These are phyloP conservation scores for Diadromus collaris DNA, from an alignment of 2,888 invertebrate genomes.

Conservation along the genomic window DNA sequence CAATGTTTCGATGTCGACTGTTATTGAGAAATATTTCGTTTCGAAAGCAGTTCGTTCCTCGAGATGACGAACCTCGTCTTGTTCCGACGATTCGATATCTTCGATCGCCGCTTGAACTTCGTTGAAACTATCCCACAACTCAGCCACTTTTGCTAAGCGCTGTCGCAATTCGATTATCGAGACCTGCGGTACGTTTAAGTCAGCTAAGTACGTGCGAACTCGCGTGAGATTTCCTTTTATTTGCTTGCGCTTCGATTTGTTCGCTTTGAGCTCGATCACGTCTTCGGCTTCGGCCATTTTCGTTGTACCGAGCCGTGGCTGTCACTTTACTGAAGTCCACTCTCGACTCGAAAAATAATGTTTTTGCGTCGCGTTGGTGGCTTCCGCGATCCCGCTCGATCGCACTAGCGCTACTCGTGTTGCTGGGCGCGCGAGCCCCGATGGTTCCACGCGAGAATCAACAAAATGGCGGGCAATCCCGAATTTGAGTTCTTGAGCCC, in stretches of 20 bases:
- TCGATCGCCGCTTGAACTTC: not conserved
- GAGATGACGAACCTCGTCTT: not conserved
- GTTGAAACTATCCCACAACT: not conserved
- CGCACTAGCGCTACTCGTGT: too few relatives aligned
- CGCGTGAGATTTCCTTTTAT: slow-evolving; percentile 20
- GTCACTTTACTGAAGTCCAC: not conserved
- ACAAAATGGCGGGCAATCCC: not conserved
- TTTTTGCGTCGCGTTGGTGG: too few relatives aligned
- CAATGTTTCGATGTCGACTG: slow-evolving; percentile 9
- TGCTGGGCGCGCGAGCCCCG: too few relatives aligned
- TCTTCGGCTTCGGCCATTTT: not conserved
- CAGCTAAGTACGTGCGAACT: slow-evolving; percentile 11
- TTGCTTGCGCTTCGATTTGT: slow-evolving; percentile 3
- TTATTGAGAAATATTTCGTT: slow-evolving; percentile 11
- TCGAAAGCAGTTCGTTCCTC: slow-evolving; percentile 10
- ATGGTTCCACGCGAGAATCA: too few relatives aligned
- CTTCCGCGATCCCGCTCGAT: too few relatives aligned
- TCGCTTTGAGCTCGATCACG: not conserved
- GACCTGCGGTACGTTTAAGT: not conserved
- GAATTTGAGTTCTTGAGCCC: too few relatives aligned
- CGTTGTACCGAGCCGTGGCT: not conserved
- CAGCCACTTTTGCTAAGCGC: not conserved
- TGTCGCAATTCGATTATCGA: slow-evolving; percentile 1
- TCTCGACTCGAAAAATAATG: too few relatives aligned
- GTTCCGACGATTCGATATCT: not conserved